Conservation (phyloP, 2,797 vertebrate species). For the Champsocephalus gunnari region DNA sequence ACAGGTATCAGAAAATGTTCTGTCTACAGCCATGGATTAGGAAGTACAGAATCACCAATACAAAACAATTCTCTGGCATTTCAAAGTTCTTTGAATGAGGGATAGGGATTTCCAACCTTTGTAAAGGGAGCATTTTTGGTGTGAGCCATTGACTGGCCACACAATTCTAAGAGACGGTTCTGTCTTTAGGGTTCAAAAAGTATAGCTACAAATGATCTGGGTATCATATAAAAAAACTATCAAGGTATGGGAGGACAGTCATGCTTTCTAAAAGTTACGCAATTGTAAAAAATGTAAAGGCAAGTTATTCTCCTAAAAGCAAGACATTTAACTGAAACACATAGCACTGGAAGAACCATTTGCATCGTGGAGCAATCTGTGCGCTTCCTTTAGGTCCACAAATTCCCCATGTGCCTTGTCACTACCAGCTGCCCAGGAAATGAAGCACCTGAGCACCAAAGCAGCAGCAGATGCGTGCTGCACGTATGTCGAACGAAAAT, state of each 20-base stretch:
- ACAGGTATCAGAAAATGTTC: too few relatives aligned
- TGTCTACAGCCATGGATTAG: background rate
- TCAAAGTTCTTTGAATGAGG: background rate
- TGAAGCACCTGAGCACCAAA: conserved; percentile 16
- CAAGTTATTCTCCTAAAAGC: conserved; percentile 12
- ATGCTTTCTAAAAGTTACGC: conserved; percentile 3
- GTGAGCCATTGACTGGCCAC: background rate
- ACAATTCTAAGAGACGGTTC: background rate
- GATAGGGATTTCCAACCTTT: background rate
- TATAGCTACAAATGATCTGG: background rate
- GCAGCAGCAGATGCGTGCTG: conserved; percentile 16
- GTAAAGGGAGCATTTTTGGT: background rate
- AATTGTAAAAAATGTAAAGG: conserved; percentile 15
- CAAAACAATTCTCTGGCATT: background rate
- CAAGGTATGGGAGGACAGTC: background rate
- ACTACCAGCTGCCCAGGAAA: conserved; percentile 21
- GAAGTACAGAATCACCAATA: background rate
- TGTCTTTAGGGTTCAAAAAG: background rate
- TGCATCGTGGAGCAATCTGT: background rate
- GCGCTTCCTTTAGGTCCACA: conserved; percentile 23
- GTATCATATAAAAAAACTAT: background rate
- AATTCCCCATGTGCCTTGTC: conserved; percentile 11
- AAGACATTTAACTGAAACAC: conserved; percentile 8
- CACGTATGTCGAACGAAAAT: conserved; percentile 19
- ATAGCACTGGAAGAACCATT: background rate